A percentile compares a stretch with the other conserved stretches of the same genome.
phyloP scores from a whole-genome alignment of 2,113 vertebrate species.

The Rissa tridactyla region DNA sequence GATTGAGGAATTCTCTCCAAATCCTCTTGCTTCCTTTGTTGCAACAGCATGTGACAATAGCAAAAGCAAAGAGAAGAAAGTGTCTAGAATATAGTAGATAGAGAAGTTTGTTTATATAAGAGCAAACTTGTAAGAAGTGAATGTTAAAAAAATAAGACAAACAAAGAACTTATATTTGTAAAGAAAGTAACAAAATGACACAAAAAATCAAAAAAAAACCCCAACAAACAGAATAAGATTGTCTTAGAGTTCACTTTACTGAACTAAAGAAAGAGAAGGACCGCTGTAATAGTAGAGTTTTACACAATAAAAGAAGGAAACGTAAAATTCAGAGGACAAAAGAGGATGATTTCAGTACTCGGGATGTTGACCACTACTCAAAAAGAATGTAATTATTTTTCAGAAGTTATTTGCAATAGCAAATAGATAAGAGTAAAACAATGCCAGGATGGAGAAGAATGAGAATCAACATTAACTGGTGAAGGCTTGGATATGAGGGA shows the following conservation, averaged over 20 bases:
- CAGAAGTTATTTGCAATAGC: neutral
- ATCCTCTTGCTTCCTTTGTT: neutral
- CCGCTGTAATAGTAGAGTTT: neutral
- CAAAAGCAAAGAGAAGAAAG: neutral
- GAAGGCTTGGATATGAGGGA: neutral
- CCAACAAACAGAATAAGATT: neutral
- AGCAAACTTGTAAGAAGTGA: neutral
- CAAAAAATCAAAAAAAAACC: neutral
- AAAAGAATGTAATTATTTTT: neutral
- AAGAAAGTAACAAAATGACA: neutral
- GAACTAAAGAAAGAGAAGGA: neutral
- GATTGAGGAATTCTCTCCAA: neutral
- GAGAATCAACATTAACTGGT: neutral
- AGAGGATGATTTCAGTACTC: neutral
- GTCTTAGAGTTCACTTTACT: neutral
- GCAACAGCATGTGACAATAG: neutral
- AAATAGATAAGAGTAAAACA: neutral
- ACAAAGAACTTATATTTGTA: neutral
- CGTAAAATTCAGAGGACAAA: neutral
- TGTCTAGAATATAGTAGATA: neutral
- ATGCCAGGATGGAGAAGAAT: neutral
- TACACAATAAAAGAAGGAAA: neutral
- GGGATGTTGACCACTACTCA: neutral
- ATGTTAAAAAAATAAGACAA: neutral
- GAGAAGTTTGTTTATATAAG: neutral